These are phyloP conservation scores for Synanthedon andrenaeformis DNA, from an alignment of 2,888 invertebrate genomes.

Conservation along the genomic window DNA sequence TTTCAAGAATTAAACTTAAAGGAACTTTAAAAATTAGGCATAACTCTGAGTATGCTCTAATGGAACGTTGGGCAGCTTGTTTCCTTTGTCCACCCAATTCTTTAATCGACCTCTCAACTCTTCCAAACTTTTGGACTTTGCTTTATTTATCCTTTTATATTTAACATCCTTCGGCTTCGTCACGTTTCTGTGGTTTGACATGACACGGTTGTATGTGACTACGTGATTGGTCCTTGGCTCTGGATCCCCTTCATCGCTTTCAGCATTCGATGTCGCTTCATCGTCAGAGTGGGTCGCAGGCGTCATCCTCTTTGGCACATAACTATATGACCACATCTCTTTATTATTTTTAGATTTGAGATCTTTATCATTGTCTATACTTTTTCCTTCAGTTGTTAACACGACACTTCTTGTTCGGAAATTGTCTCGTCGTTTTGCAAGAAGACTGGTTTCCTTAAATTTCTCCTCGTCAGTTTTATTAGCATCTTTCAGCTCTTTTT, in stretches of 20 bases:
- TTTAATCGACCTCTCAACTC: conserved; percentile 84
- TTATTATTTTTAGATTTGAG: conserved; percentile 35
- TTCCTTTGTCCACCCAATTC: conserved; percentile 88
- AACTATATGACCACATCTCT: conserved; percentile 61
- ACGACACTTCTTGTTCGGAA: conserved; percentile 61
- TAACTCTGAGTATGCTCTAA: conserved; percentile 77
- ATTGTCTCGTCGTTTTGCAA: conserved; percentile 62
- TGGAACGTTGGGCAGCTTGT: conserved; percentile 74
- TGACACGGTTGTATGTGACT: conserved; percentile 85
- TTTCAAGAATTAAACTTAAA: conserved; percentile 16
- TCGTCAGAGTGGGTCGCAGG: conserved; percentile 55
- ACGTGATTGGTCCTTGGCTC: conserved; percentile 68
- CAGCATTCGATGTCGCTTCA: conserved; percentile 50
- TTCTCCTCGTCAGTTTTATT: conserved; percentile 65
- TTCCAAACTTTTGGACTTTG: conserved; percentile 89
- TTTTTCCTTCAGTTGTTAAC: conserved; percentile 55
- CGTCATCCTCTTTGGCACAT: conserved; percentile 63
- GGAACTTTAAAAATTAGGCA: conserved; percentile 58
- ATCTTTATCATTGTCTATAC: conserved; percentile 55
- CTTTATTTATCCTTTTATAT: conserved; percentile 90
- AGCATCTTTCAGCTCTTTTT: conserved; percentile 55
- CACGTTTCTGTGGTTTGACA: conserved; percentile 91
- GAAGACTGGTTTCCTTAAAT: conserved; percentile 63
- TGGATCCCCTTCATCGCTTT: conserved; percentile 52
- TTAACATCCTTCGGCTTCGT: conserved; percentile 93